A percentile compares a stretch with the other conserved stretches of the same genome.
Evolutionary conservation across 2,797 vertebrate species (phyloP).

Genomic region (Carcharodon carcharias): DNA sequence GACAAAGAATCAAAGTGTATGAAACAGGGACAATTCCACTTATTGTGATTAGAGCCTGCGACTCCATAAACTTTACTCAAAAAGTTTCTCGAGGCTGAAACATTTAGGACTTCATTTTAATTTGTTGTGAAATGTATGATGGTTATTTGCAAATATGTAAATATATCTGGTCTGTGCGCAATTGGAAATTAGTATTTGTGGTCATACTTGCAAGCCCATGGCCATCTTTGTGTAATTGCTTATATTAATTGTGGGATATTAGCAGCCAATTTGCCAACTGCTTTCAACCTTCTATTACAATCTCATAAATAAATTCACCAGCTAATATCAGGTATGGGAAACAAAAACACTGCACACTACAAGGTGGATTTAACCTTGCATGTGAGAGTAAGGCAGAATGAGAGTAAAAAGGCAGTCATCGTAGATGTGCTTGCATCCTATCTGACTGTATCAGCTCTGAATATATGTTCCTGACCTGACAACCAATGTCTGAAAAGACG

Average conservation of each 20-base stretch:
- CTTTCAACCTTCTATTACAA: background rate
- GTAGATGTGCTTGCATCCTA: background rate
- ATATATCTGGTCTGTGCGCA: background rate
- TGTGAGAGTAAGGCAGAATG: background rate
- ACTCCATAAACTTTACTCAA: background rate
- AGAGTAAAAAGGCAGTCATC: background rate
- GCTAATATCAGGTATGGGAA: background rate
- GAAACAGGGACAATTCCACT: background rate
- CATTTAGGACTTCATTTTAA: background rate
- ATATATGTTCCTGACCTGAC: background rate
- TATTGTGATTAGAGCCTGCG: background rate
- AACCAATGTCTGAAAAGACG: conserved; percentile 27
- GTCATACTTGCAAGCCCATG: conserved; percentile 12
- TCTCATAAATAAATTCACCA: conserved; percentile 6
- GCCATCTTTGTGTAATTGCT: background rate
- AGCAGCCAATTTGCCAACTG: background rate
- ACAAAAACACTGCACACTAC: background rate
- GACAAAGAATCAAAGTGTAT: background rate
- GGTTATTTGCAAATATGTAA: background rate
- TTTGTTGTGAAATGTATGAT: background rate
- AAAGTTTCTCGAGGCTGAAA: background rate
- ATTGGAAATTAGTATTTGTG: conserved; percentile 4
- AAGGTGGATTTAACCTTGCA: background rate
- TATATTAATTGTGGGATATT: background rate
- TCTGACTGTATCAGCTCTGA: background rate